Conservation (phyloP, 2,888 invertebrate genomes). For the Quadroppia sp. region DNA sequence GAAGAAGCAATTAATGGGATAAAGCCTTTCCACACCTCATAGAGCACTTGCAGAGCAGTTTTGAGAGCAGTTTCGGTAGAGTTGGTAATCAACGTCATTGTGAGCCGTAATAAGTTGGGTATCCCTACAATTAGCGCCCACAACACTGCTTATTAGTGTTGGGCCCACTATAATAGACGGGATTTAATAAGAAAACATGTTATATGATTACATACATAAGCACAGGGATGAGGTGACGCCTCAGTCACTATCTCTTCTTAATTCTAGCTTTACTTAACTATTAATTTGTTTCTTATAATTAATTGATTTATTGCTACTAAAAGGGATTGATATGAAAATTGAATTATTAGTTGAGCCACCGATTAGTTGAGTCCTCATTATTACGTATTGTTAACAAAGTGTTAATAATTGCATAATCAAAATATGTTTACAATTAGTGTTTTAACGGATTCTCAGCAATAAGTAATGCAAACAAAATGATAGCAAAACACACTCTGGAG, state of each 20-base stretch:
- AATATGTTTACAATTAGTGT: constrained; percentile 2
- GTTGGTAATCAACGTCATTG: constrained; percentile 38
- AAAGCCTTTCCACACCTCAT: constrained; percentile 39
- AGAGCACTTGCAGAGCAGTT: constrained; percentile 20
- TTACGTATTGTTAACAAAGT: constrained; percentile 1
- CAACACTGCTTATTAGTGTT: constrained; percentile 37
- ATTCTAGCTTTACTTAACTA: constrained; percentile 31
- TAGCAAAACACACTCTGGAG: neutral
- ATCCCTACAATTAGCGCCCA: constrained; percentile 38
- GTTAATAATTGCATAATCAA: constrained; percentile 30
- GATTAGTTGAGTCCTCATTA: neutral
- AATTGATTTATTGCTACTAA: constrained; percentile 36
- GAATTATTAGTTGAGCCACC: neutral
- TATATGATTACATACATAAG: constrained; percentile 30
- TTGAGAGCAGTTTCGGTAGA: constrained; percentile 4
- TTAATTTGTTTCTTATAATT: constrained; percentile 37
- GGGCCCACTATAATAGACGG: constrained; percentile 29
- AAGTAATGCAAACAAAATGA: neutral
- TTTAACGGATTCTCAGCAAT: neutral
- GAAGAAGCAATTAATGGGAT: constrained; percentile 37
- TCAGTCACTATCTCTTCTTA: constrained; percentile 14
- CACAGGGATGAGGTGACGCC: constrained; percentile 25
- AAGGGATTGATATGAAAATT: constrained; percentile 32
- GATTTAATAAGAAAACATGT: constrained; percentile 38
- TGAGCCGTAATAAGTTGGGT: constrained; percentile 31